Evolutionary conservation across 2,113 vertebrate genomes (phyloP).

Genomic region (Phodopus roborovskii): DNA sequence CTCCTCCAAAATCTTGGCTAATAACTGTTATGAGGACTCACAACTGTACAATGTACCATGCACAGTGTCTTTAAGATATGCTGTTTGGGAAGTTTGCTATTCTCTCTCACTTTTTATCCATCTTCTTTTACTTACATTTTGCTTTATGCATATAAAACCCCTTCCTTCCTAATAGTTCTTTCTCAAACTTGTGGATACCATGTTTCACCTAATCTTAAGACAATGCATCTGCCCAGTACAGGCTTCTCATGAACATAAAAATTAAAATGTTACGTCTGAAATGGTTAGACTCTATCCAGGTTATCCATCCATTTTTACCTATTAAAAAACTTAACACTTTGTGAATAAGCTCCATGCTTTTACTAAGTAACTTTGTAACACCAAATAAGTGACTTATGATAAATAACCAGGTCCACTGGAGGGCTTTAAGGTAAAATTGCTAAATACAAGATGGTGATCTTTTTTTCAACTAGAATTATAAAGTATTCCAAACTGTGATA

Average conservation of each 20-base stretch:
- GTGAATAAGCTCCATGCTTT: not conserved
- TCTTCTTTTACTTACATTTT: not conserved
- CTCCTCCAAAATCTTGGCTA: not conserved
- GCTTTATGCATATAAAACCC: not conserved
- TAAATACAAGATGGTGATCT: not conserved
- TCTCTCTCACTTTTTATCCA: not conserved
- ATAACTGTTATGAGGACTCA: not conserved
- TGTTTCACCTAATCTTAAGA: not conserved
- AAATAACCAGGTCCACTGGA: not conserved
- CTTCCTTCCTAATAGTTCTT: not conserved
- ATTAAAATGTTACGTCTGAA: not conserved
- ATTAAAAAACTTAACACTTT: not conserved
- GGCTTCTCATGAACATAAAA: not conserved
- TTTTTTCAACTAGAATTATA: conserved; percentile 1
- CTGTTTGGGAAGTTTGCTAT: not conserved
- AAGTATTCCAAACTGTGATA: conserved; percentile 21
- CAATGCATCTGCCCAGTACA: not conserved
- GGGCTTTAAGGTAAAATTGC: not conserved
- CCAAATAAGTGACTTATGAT: conserved; percentile 23
- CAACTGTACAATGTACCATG: not conserved
- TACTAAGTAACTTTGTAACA: not conserved
- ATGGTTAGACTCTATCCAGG: not conserved
- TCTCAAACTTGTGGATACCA: not conserved
- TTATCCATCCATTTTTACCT: not conserved
- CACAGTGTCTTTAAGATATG: not conserved